These are phyloP conservation scores for Anthrax anthrax DNA, from an alignment of 2,888 invertebrate genomes.

Conservation along the genomic window DNA sequence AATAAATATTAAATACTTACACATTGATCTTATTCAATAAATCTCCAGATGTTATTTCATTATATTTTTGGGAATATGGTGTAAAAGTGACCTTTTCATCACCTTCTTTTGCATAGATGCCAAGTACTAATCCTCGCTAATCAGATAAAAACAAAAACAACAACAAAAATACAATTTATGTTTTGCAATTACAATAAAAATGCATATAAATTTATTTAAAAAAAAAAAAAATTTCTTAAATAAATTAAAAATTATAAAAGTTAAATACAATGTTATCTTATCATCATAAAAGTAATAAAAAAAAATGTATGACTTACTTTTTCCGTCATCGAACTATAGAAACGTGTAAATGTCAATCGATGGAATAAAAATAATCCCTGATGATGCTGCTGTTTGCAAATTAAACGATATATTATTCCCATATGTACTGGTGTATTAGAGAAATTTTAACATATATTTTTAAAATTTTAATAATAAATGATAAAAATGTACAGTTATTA, in stretches of 20 bases:
- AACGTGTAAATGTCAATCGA: not conserved
- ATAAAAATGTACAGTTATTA: no score
- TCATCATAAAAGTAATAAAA: not conserved
- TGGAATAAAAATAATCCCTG: not conserved
- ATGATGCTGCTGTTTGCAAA: not conserved
- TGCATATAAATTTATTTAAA: not conserved
- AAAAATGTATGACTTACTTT: conserved; percentile 6
- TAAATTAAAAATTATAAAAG: not conserved
- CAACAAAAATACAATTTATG: not conserved
- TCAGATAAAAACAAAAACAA: conserved; percentile 1
- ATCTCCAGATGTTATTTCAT: conserved; percentile 9
- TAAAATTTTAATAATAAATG: not conserved
- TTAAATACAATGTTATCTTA: not conserved
- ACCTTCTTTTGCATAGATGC: conserved; percentile 9
- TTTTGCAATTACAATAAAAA: not conserved
- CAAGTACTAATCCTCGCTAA: conserved; percentile 13
- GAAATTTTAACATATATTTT: not conserved
- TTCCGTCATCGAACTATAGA: conserved; percentile 13
- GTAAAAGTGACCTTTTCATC: conserved; percentile 8
- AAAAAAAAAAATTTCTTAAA: not conserved
- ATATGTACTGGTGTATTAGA: not conserved
- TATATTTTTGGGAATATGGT: conserved; percentile 10
- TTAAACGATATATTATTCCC: not conserved
- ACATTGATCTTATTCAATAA: conserved; percentile 10
- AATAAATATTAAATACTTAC: no score